Base-by-base conservation (phyloP, 1,140 invertebrate species). In the Trypoxylus dichotomus region DNA sequence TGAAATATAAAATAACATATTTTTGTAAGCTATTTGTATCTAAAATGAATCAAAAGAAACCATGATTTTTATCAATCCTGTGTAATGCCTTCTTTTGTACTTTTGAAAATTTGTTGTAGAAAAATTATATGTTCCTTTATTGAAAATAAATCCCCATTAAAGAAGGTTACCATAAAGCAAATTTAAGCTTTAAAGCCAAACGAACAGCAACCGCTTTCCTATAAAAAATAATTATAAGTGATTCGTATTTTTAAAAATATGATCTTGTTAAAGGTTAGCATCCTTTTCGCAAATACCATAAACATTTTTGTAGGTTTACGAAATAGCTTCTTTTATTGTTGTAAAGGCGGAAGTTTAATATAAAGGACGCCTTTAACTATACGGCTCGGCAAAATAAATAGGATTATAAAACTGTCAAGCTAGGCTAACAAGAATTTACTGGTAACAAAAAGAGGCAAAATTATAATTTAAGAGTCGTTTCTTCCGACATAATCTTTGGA, bases 321-420 rank as follows among this genome's bases (percentile, higher is more conserved):
- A 27, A 68, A 29, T 7, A 11, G 5, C 24, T 24, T n/a, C 11
- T 68, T 68, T 27, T 68, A 29, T 68, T 68, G 21, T 29, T 29
- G 21, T 68, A 68, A 68, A 25, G 24, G 24, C 24, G 60, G 60
- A 68, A 29, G 60, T 68, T 68, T 68, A 25, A 15, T 29, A 29
- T 15, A 29, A 68, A 27, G 60, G 24, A 21, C 8, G 24, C 6
- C 24, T 21, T n/a, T 7, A 68, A 68, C 5, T 27, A 68, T 27
- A 68, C 21, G 11, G 25, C 60, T 68, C 27, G 21, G 11, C 60
- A 68, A 27, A 68, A 68, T 68, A 68, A 68, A 68, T 68, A 68
- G 60, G 60, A 68, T 68, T 68, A 68, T 68, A 68, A 68, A 68
- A 68, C 60, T 68, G 60, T 68, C 60, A 54, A 54, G 47, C 2